Evolutionary conservation across 2,888 invertebrate species (phyloP).

Genomic region (Caenorhabditis angaria): DNA sequence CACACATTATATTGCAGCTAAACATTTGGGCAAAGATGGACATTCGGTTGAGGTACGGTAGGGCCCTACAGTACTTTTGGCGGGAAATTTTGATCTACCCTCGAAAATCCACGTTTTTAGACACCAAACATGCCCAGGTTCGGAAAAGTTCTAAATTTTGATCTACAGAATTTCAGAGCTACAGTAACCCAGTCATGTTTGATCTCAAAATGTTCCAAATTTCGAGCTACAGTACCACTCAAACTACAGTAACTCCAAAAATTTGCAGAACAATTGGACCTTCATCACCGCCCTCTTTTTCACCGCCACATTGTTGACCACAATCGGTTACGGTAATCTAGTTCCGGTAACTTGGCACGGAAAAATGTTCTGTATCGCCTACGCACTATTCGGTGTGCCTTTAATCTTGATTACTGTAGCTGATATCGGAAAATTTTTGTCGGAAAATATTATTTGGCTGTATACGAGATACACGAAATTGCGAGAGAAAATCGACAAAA

Average conservation of each 20-base stretch:
- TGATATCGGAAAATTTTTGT: slow-evolving; percentile 72
- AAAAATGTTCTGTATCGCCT: slow-evolving; percentile 71
- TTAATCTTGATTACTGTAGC: slow-evolving; percentile 72
- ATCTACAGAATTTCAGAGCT: too few relatives aligned
- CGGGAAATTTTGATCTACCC: too few relatives aligned
- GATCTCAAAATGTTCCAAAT: too few relatives aligned
- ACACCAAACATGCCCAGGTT: too few relatives aligned
- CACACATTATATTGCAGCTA: slow-evolving; percentile 68
- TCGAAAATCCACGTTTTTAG: too few relatives aligned
- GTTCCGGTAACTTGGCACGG: slow-evolving; percentile 71
- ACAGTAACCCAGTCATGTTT: too few relatives aligned
- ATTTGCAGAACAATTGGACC: slow-evolving; percentile 65
- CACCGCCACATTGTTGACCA: slow-evolving; percentile 71
- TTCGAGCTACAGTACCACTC: background rate
- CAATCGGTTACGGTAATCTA: slow-evolving; percentile 72
- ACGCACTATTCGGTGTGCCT: slow-evolving; percentile 72
- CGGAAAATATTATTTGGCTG: slow-evolving; percentile 71
- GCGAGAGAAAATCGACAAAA: slow-evolving; percentile 27
- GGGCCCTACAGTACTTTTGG: background rate
- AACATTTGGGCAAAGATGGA: slow-evolving; percentile 56
- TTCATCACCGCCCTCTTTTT: slow-evolving; percentile 71
- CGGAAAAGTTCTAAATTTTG: too few relatives aligned
- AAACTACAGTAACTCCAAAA: background rate
- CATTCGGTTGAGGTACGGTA: slow-evolving; percentile 42
- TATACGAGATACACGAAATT: slow-evolving; percentile 56